Evolutionary conservation across 2,888 invertebrate genomes (phyloP).

Genomic region (Tethea ocularis): DNA sequence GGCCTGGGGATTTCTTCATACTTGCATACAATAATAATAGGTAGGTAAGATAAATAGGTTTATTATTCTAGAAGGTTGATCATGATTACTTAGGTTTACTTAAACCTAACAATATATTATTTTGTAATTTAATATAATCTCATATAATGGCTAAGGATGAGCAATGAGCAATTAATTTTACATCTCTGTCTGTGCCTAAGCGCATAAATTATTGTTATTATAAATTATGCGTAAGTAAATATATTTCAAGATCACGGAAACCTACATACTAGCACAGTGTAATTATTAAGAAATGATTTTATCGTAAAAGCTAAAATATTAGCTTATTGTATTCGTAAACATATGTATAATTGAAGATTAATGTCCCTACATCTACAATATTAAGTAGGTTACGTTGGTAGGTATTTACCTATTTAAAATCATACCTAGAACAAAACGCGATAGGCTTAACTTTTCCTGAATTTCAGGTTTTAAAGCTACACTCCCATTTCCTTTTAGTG

Average conservation of each 20-base stretch:
- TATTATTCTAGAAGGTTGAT: neutral
- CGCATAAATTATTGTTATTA: neutral
- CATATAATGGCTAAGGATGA: neutral
- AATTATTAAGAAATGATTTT: neutral
- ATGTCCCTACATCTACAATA: neutral
- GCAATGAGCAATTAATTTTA: neutral
- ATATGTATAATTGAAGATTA: too few relatives aligned
- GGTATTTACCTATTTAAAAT: too few relatives aligned
- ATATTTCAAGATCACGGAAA: neutral
- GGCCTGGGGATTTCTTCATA: neutral
- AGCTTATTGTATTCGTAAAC: too few relatives aligned
- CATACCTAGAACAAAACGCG: neutral
- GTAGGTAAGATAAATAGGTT: neutral
- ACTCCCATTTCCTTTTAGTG: neutral
- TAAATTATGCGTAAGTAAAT: neutral
- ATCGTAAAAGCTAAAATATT: neutral
- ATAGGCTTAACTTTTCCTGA: neutral
- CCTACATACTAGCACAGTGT: neutral
- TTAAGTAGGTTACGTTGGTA: too few relatives aligned
- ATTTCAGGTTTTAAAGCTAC: neutral
- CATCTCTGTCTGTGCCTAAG: neutral
- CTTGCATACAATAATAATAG: neutral
- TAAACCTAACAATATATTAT: neutral
- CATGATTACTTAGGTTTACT: neutral
- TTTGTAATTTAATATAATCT: conserved; percentile 8